Evolutionary conservation across 2,113 vertebrate genomes (phyloP).

Genomic region (Lanius collurio): DNA sequence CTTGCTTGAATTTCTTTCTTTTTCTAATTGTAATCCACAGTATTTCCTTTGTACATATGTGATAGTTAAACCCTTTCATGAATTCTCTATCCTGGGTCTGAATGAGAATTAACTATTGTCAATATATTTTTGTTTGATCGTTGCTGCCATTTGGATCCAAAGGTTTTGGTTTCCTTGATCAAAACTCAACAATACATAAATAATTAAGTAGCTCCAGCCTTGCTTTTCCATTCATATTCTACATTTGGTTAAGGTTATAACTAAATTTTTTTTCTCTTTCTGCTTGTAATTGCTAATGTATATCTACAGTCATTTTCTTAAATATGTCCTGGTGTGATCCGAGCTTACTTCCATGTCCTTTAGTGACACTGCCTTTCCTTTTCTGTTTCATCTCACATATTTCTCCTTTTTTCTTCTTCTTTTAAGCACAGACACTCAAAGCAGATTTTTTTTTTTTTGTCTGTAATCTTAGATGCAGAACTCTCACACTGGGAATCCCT

Average conservation of each 20-base stretch:
- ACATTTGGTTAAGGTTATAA: background rate
- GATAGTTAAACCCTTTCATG: background rate
- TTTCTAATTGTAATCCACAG: background rate
- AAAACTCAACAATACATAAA: background rate
- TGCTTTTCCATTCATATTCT: background rate
- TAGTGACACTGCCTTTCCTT: background rate
- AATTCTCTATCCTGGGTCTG: background rate
- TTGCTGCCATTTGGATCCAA: background rate
- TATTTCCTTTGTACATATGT: background rate
- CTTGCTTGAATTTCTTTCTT: background rate
- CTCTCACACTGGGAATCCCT: background rate
- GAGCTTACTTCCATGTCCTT: background rate
- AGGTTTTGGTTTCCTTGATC: background rate
- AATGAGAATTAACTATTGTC: background rate
- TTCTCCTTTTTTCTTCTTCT: background rate
- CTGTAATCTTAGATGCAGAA: background rate
- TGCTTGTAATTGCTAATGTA: background rate
- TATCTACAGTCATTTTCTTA: background rate
- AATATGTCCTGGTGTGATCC: background rate
- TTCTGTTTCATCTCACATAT: background rate
- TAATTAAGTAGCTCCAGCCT: background rate
- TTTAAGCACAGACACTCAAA: background rate
- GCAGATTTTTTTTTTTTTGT: background rate
- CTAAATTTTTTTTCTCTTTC: background rate
- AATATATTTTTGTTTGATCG: background rate